Evolutionary conservation across 1,140 invertebrate species (phyloP), one percentile per base, ranked within the genome.

Genomic region (Scaptomyza hsui): DNA sequence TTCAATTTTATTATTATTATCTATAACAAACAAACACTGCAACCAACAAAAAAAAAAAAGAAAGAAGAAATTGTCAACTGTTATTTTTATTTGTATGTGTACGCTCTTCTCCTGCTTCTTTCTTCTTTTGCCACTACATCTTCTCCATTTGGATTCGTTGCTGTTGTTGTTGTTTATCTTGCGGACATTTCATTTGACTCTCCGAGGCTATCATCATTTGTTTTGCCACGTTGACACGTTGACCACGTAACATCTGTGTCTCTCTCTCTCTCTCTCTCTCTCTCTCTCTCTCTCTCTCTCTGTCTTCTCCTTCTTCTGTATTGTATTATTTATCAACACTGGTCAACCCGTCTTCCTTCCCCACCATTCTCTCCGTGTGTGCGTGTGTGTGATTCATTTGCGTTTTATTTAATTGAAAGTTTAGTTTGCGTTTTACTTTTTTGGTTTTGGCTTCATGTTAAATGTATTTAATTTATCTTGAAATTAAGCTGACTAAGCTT

Each of bases 181-280:
- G 67, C 78, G 75, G 80, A 76, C 72, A 79, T 79, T 83, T 83
- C 80, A 80, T 85, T 83, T 80, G 80, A 85, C 80, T 85, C 76
- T 45, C 57, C 72, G 72, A 29, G 26, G 26, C 78, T 78, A 83
- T 83, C 80, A 85, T 83, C 80, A 83, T 83, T 83, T 85, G 80
- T 83, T 83, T 83, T 85, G 80, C 63, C 67, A 74, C 79, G 72
- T 72, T 83, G 79, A 85, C 80, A 79, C 71, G 51, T 71, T 65
- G 77, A 78, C 75, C 72, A 63, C 59, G 48, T 59, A 37, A 32
- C 68, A 29, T 55, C 35, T 67, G 18, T 41, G 13, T 51, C 55
- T 47, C 26, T 41, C 39, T 51, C 53, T 55, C 41, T 39, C n/a
- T n/a, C n/a, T 51, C 55, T 47, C 26, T 41, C 39, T 51, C 53